A percentile compares a stretch with the other conserved stretches of the same genome.
Conservation (phyloP, 2,797 vertebrate species). For the Momotus momota region DNA sequence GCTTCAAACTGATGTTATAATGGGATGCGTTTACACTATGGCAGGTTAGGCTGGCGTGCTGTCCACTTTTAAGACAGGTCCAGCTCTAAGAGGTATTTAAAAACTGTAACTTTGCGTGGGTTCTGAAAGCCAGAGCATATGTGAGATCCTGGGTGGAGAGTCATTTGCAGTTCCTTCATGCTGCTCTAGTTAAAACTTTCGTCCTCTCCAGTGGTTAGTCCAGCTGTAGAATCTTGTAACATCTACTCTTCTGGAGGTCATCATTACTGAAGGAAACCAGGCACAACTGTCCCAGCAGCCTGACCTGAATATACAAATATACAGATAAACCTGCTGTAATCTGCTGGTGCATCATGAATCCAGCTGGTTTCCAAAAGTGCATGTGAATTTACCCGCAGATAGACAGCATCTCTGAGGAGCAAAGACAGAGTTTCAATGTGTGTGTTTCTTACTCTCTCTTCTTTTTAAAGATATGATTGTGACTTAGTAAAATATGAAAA, state of each 20-base stretch:
- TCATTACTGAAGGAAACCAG: not conserved
- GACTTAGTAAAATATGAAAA: not conserved
- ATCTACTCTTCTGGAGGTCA: not conserved
- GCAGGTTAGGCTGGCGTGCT: not conserved
- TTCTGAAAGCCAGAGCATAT: not conserved
- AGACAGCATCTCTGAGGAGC: not conserved
- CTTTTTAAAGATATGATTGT: not conserved
- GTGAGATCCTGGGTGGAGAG: not conserved
- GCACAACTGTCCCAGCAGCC: accelerated
- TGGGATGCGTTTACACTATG: not conserved
- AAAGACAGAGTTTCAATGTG: not conserved
- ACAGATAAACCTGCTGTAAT: not conserved
- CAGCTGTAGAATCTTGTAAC: not conserved
- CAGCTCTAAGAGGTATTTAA: not conserved
- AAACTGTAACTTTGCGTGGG: not conserved
- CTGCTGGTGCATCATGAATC: not conserved
- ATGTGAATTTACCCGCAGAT: not conserved
- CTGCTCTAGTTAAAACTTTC: not conserved
- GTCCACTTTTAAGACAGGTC: not conserved
- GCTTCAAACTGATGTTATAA: not conserved
- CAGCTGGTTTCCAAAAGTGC: not conserved
- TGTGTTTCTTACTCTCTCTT: not conserved
- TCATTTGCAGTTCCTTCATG: not conserved
- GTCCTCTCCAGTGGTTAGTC: not conserved
- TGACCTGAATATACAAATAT: not conserved